Evolutionary conservation across 2,888 invertebrate genomes (phyloP).

Genomic region (Leucophora obtusa): DNA sequence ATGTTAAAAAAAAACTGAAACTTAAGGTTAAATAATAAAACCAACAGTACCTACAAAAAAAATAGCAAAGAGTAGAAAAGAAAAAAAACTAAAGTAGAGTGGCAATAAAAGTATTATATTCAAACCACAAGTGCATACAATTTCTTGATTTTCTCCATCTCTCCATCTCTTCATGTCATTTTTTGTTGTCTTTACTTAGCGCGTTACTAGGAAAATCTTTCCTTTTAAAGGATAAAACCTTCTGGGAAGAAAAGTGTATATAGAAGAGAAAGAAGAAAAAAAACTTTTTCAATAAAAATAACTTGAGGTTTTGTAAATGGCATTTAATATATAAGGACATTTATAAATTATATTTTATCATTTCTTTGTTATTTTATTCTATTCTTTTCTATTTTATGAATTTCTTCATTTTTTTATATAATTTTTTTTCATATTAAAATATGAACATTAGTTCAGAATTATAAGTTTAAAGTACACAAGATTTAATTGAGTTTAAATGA

Average conservation of each 20-base stretch:
- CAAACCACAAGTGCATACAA: constrained; percentile 51
- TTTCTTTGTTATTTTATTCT: not conserved
- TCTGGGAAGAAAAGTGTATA: not conserved
- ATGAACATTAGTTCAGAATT: not conserved
- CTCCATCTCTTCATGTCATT: not conserved
- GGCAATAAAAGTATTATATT: constrained; percentile 53
- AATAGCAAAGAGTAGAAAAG: constrained; percentile 10
- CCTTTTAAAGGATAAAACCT: constrained; percentile 1
- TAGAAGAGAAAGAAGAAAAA: not conserved
- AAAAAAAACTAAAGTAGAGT: constrained; percentile 30
- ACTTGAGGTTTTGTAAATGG: constrained; percentile 48
- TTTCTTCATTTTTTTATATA: not conserved
- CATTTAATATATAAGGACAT: constrained; percentile 54
- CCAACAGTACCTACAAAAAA: not conserved
- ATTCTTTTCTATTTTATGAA: not conserved
- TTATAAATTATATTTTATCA: constrained; percentile 14
- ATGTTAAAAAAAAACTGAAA: not conserved
- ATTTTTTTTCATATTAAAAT: not conserved
- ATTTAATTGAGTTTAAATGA: not conserved
- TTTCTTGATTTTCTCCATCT: constrained; percentile 46
- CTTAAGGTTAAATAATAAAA: constrained; percentile 28
- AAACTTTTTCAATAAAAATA: constrained; percentile 61
- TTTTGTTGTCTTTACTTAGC: constrained; percentile 12
- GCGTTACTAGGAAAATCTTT: not conserved
- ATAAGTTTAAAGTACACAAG: not conserved